These are phyloP conservation scores for Tangara arthus DNA, from an alignment of 2,797 vertebrate species.

Conservation along the genomic window DNA sequence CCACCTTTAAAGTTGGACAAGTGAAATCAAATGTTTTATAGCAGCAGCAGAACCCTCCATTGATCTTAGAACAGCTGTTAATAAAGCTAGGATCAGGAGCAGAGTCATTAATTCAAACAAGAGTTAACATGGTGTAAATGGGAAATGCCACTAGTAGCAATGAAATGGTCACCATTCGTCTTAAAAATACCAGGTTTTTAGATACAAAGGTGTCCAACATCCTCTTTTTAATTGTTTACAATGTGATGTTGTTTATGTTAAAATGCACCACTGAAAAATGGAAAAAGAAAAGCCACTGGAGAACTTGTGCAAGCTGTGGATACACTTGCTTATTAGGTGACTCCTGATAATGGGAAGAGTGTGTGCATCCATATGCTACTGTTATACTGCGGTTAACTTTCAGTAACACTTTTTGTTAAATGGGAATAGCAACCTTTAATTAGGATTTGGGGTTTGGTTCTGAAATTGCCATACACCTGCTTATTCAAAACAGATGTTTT, in stretches of 20 bases:
- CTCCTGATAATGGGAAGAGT: not conserved
- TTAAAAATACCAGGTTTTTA: not conserved
- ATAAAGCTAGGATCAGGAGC: not conserved
- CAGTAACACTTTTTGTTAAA: conserved; percentile 43
- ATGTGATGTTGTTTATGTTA: not conserved
- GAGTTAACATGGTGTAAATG: not conserved
- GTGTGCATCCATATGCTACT: conserved; percentile 6
- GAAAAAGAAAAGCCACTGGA: not conserved
- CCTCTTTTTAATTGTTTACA: not conserved
- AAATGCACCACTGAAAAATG: not conserved
- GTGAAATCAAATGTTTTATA: conserved; percentile 35
- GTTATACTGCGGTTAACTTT: conserved; percentile 25
- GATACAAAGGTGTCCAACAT: not conserved
- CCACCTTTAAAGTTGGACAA: conserved; percentile 20
- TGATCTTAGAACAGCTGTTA: conserved; percentile 46
- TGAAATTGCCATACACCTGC: conserved; percentile 63
- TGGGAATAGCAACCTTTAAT: conserved; percentile 59
- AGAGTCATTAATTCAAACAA: conserved; percentile 8
- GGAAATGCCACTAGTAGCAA: not conserved
- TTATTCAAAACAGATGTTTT: conserved; percentile 68
- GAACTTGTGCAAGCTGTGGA: not conserved
- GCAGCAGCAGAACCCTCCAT: conserved; percentile 3
- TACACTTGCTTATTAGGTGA: not conserved
- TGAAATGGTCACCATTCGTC: not conserved
- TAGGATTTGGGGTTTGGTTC: conserved; percentile 55